Evolutionary conservation across 2,113 vertebrate genomes (phyloP), one percentile per base, ranked within the genome.

Genomic region (Solea senegalensis): DNA sequence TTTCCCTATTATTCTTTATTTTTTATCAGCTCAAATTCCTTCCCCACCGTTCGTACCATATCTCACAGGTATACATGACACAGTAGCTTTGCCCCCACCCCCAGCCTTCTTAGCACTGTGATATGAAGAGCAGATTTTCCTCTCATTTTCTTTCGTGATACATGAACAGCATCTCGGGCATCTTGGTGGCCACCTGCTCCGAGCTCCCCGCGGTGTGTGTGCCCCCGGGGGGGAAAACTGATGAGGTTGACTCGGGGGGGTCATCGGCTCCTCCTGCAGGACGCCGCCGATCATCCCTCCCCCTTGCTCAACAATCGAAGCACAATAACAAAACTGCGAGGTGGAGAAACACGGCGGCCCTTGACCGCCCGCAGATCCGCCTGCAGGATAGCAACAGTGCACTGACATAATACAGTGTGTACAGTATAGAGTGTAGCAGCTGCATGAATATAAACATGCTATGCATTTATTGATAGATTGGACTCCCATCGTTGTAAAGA

Each of bases 201-300:
- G 65, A 67, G 83, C 72, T 81, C 69, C 73, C 21, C 21, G 21
- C 21, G 21, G 21, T 41, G 67, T 66, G 6, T 44, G 58, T 74
- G 78, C 59, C 70, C 49, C 76, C 72, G 58, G 9, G 74, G 77
- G 69, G 68, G 65, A 13, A 69, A 77, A 75, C 82, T 82, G 75
- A 89, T 86, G 80, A 82, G 72, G 81, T 86, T 71, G 74, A 82
- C 81, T 85, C 73, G 12, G 73, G 68, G 73, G 68, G 75, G 81
- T 87, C 83, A 79, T 39, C 69, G 8, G 41, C 70, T 56, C 63
- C 74, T 82, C 55, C 65, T 57, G 74, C n/a, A 39, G 73, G 56
- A 74, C 44, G 46, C 53, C 15, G 69, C 67, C 16, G 78, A 76
- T 86, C 72, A 28, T 74, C 69, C 14, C 63, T 21, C 21, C 21